phyloP scores from a whole-genome alignment of 2,113 vertebrate species.

The Rhombomys opimus region DNA sequence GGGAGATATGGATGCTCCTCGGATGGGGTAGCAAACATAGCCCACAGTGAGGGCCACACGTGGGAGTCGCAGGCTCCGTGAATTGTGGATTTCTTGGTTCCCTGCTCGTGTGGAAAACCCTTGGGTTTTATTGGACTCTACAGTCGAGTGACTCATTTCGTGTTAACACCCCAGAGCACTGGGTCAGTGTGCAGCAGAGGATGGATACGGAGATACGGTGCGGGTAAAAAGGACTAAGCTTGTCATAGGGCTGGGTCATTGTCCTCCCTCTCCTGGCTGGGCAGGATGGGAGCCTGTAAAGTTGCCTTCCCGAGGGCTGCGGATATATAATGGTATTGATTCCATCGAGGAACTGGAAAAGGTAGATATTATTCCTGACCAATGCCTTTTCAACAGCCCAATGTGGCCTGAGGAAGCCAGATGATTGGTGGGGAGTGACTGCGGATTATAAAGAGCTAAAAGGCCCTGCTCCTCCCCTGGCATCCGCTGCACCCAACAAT shows the following conservation, averaged over 20 bases:
- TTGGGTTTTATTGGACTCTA: background rate
- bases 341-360: background rate
- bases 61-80: background rate
- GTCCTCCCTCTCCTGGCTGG: background rate
- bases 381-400: background rate
- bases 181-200: background rate
- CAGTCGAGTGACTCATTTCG: background rate
- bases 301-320: background rate
- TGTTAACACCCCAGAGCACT: background rate
- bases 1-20: background rate
- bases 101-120: background rate
- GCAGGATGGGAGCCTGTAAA: background rate
- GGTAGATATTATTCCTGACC: background rate
- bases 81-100: background rate
- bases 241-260: background rate
- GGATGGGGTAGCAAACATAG: background rate
- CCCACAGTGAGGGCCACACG: background rate
- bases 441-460: background rate
- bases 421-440: background rate
- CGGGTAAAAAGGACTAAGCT: background rate
- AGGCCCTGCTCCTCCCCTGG: background rate
- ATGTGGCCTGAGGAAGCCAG: background rate
- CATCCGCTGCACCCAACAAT: background rate
- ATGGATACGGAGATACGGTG: background rate
- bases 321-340: background rate